Conservation (phyloP, 2,113 vertebrate genomes). For the Plestiodon gilberti region DNA sequence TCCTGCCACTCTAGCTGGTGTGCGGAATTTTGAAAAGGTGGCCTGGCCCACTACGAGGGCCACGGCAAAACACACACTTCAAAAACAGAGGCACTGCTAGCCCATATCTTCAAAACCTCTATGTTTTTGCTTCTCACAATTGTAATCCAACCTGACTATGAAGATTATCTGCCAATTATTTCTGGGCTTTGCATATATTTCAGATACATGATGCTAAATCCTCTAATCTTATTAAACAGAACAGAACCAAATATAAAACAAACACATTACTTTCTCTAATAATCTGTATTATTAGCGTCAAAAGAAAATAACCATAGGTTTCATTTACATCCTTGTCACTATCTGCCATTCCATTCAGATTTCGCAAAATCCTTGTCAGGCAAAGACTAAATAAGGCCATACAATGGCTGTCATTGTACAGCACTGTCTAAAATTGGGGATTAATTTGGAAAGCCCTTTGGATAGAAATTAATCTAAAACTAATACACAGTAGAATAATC, state of each 20-base stretch:
- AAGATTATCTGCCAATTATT: constrained; percentile 32
- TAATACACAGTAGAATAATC: background rate
- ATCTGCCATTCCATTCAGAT: background rate
- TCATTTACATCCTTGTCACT: background rate
- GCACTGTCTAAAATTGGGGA: background rate
- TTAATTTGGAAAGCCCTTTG: background rate
- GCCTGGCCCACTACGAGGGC: background rate
- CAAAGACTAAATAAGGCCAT: background rate
- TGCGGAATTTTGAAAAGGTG: background rate
- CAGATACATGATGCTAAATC: constrained; percentile 29
- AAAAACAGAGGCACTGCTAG: constrained; percentile 19
- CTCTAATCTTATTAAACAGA: constrained; percentile 54
- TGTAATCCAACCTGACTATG: constrained; percentile 30
- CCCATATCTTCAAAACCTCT: background rate
- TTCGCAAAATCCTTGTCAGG: background rate
- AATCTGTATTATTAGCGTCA: constrained; percentile 32
- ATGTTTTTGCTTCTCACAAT: background rate
- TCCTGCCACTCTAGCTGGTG: background rate
- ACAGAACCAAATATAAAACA: constrained; percentile 24
- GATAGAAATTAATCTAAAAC: background rate
- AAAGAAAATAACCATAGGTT: constrained; percentile 34
- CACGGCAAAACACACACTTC: constrained; percentile 18
- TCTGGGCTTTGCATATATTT: constrained; percentile 45
- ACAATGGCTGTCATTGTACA: background rate
- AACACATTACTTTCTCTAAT: constrained; percentile 34